Evolutionary conservation across 2,797 vertebrate genomes (phyloP).

Genomic region (Macrochelys suwanniensis): DNA sequence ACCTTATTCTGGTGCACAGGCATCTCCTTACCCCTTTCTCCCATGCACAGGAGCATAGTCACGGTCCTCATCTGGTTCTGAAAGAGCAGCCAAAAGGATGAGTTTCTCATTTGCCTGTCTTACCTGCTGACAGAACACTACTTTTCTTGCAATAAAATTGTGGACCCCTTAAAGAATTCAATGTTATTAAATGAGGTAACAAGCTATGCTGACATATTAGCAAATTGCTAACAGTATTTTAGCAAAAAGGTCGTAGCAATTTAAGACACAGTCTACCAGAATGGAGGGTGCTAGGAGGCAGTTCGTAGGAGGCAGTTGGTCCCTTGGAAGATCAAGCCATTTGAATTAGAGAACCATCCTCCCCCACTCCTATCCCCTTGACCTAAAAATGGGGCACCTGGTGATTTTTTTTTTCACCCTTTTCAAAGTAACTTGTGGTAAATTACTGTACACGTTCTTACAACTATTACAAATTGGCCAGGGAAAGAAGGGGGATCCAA

Average conservation of each 20-base stretch:
- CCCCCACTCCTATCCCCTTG: background rate
- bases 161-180: constrained; percentile 23
- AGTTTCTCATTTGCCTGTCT: background rate
- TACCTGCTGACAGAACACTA: background rate
- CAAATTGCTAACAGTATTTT: constrained; percentile 39
- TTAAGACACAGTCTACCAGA: constrained; percentile 5
- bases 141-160: background rate
- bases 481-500: background rate
- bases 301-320: background rate
- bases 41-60: background rate
- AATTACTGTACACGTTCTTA: background rate
- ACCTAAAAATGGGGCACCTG: background rate
- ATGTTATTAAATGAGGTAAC: constrained; percentile 23
- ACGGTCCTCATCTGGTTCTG: background rate
- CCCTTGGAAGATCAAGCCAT: background rate
- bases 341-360: background rate
- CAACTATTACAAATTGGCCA: background rate
- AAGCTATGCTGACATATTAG: background rate
- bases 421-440: background rate
- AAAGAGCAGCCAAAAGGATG: background rate
- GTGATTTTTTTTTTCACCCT: background rate
- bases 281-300: constrained; percentile 11
- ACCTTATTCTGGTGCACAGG: background rate
- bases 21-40: background rate
- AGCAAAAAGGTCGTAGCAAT: constrained; percentile 30